Conservation (phyloP, 2,113 vertebrate genomes). For the Sylvilagus bachmani region DNA sequence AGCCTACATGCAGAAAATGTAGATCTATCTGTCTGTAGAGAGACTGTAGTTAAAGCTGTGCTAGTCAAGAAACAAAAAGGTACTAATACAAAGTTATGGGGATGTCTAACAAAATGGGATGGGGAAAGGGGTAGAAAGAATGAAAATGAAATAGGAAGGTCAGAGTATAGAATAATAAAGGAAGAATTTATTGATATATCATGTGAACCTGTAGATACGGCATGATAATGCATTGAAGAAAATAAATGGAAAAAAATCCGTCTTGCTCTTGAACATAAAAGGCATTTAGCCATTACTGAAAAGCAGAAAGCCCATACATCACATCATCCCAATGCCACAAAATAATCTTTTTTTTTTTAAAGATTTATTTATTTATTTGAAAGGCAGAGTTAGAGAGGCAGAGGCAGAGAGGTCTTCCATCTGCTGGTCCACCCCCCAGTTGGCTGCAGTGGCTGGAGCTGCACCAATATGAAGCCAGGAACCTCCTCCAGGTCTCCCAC, state of each 20-base stretch:
- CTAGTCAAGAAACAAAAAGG: neutral
- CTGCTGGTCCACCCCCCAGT: too few species aligned
- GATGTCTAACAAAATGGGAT: neutral
- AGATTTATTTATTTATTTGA: neutral
- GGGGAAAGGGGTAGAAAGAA: neutral
- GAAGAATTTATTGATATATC: neutral
- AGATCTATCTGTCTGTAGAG: neutral
- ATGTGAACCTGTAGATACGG: neutral
- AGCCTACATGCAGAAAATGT: neutral
- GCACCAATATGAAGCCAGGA: too few species aligned
- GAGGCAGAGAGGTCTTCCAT: too few species aligned
- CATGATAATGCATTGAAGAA: neutral
- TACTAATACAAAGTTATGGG: neutral
- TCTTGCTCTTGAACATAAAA: slow-evolving; percentile 8
- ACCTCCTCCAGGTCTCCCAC: too few species aligned
- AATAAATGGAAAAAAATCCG: neutral
- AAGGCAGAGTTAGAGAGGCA: neutral
- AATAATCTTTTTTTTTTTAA: neutral
- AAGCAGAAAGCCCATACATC: neutral
- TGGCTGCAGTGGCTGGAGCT: too few species aligned
- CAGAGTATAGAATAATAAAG: neutral
- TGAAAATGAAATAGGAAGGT: neutral
- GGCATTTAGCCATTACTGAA: neutral
- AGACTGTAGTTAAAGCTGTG: neutral
- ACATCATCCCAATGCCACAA: neutral